These are phyloP conservation scores for Tipula lateralis DNA, from an alignment of 2,888 invertebrate species.

Conservation along the genomic window DNA sequence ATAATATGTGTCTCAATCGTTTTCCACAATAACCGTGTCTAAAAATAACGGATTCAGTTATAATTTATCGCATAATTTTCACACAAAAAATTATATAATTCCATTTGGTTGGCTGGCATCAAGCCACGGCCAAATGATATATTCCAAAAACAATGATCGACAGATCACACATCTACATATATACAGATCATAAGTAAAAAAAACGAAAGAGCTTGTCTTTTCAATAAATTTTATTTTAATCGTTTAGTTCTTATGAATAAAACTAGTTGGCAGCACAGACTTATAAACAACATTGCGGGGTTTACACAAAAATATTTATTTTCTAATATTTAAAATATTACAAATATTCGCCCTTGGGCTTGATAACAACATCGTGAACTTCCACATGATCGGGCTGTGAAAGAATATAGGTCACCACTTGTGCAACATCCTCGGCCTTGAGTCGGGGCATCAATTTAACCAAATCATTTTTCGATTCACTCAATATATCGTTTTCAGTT, in stretches of 20 bases:
- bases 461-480: slow-evolving; percentile 38
- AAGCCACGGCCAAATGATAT: background rate
- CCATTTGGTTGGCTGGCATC: background rate
- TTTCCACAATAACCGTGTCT: background rate
- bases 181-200: background rate
- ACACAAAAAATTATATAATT: background rate
- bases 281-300: background rate
- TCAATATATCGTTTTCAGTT: slow-evolving; percentile 39
- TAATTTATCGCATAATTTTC: background rate
- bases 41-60: background rate
- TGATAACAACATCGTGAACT: slow-evolving; percentile 40
- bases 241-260: background rate
- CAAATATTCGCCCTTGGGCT: slow-evolving; percentile 40
- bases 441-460: slow-evolving; percentile 39
- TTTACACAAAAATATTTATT: background rate
- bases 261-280: background rate
- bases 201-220: background rate
- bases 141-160: background rate
- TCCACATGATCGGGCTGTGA: slow-evolving; percentile 40
- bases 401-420: slow-evolving; percentile 39
- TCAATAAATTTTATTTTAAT: background rate
- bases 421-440: slow-evolving; percentile 39
- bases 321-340: slow-evolving; percentile 33
- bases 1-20: background rate
- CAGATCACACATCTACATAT: no score